Evolutionary conservation across 2,797 vertebrate genomes (phyloP), one percentile per base, ranked within the genome.

Genomic region (Acropternis orthonyx): DNA sequence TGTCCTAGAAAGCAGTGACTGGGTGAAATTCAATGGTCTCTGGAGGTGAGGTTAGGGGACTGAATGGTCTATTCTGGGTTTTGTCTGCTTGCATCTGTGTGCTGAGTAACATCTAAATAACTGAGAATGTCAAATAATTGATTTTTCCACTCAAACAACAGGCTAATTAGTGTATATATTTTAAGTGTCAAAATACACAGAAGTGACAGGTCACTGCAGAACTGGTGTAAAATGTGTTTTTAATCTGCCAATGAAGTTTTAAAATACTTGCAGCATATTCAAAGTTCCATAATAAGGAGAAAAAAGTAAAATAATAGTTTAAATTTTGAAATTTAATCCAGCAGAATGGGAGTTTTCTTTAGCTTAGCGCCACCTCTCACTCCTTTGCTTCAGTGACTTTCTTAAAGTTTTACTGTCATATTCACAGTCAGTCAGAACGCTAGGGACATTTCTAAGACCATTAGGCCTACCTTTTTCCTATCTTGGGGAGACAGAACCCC

Each of bases 101-200:
- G 39, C 54, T 44, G 56, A 34, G 12, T 65, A 83, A 62, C 1
- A 3, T 72, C 51, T 94, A 90, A 90, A 94, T 92, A 78, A 93
- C 27, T 44, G 59, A 78, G 75, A 88, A 83, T 75, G 83, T 91
- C 76, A 94, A 91, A 62, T n/a, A 65, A 97, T 97, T 97, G 94
- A 95, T 94, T 95, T 96, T 97, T 96, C 94, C 95, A 62, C 61
- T 91, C 74, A 95, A 88, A 79, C 58, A 75, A 23, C 34, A 62
- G 54, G 69, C 65, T 96, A 85, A 78, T 93, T 91, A 84, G 39
- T n/a, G 46, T 77, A 37, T 69, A 41, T 59, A 56, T 51, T 83
- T 1, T 51, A 55, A 90, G n/a, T 51, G 51, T 51, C 73, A 78
- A 93, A 88, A 81, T 63, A 54, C 51, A 81, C 32, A 55, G 26